Base-by-base conservation (phyloP, 2,888 invertebrate species). In the Seira sanloemensis region DNA sequence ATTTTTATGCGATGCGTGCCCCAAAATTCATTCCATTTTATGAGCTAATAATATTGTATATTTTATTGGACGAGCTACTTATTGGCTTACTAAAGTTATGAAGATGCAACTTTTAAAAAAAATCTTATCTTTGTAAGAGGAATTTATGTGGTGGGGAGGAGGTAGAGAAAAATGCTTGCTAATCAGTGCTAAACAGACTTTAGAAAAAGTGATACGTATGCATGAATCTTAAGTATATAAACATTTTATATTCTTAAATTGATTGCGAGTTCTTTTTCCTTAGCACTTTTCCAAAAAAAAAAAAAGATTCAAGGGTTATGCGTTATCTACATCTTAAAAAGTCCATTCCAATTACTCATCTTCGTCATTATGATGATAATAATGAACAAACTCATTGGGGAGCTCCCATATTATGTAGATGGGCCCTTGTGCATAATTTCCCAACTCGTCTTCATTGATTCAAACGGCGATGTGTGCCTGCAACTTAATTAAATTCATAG, bases 311-410 rank as follows among this genome's bases (percentile, higher is more conserved):
- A 16, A 5, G 12, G 21, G 21, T 2, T 67, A 76, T 76, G 76
- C 76, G 76, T 66, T 82, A 82, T 82, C 81, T 82, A 24, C 81
- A 82, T 82, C 81, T 82, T 66, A 9, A 71, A 68, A 1, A 18
- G 16, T 21, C 19, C 71, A 37, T 67, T 23, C 69, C 69, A 80
- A 79, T 79, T 79, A 79, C 69, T 72, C 50, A n/a, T 50, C 50
- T 50, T 37, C 25, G 54, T 46, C 65, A 73, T 66, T 67, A 62
- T 67, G 46, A n/a, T n/a, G n/a, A n/a, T n/a, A n/a, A 58, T 58
- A 78, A 72, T 72, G 66, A 54, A 66, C 67, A 7, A 65, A 12
- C 73, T 19, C 72, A 80, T 78, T 62, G n/a, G n/a, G n/a, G n/a
- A n/a, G n/a, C n/a, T n/a, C n/a, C n/a, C n/a, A n/a, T n/a, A n/a